A percentile compares a stretch with the other conserved stretches of the same genome.
Evolutionary conservation across 2,888 invertebrate genomes (phyloP).

Genomic region (Agrochola circellaris): DNA sequence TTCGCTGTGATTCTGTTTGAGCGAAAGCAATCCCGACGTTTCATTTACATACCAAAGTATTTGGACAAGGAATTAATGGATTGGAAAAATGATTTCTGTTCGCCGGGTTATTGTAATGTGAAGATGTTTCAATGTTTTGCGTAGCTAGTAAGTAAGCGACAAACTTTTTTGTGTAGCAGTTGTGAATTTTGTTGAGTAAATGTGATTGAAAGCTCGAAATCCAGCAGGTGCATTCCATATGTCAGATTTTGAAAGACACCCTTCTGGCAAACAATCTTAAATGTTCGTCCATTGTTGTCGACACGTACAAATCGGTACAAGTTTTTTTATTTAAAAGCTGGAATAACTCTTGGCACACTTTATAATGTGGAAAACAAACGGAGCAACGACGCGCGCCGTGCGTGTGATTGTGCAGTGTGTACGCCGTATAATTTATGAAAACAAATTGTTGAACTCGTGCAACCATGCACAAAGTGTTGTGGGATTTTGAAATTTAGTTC

Average conservation of each 20-base stretch:
- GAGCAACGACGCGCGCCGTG: slow-evolving; percentile 21
- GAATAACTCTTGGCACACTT: slow-evolving; percentile 33
- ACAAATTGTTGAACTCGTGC: slow-evolving; percentile 40
- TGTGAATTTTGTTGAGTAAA: not conserved
- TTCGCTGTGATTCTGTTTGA: slow-evolving; percentile 41
- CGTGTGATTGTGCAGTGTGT: slow-evolving; percentile 43
- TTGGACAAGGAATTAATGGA: slow-evolving; percentile 42
- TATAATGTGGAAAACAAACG: slow-evolving; percentile 30
- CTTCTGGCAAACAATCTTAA: slow-evolving; percentile 16
- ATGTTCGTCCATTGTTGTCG: slow-evolving; percentile 16
- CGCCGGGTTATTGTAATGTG: slow-evolving; percentile 16
- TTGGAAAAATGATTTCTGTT: slow-evolving; percentile 25
- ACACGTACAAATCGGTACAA: slow-evolving; percentile 29
- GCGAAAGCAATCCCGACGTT: slow-evolving; percentile 22
- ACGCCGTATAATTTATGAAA: slow-evolving; percentile 50
- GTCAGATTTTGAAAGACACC: slow-evolving; percentile 10
- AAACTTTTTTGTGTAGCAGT: not conserved
- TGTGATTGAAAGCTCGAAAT: not conserved
- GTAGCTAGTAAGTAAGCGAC: not conserved
- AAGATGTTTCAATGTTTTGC: not conserved
- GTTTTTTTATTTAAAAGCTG: slow-evolving; percentile 11
- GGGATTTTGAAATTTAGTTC: slow-evolving; percentile 13
- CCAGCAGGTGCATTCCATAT: slow-evolving; percentile 5
- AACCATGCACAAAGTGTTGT: slow-evolving; percentile 3
- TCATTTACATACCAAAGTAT: slow-evolving; percentile 46